Conservation (phyloP, 1,140 invertebrate genomes). For the Epicauta chinensis region DNA sequence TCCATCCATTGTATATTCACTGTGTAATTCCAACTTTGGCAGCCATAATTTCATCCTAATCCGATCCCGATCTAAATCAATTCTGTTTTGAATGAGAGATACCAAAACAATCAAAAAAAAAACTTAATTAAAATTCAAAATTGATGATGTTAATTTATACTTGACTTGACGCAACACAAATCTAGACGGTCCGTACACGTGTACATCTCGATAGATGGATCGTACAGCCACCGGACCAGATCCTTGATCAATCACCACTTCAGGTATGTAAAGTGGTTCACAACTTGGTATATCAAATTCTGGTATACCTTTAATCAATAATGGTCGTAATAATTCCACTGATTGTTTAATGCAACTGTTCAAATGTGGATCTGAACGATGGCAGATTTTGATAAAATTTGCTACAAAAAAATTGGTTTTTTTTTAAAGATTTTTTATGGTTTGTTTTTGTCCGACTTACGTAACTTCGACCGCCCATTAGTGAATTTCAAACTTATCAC, state of each 20-base stretch:
- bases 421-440: neutral
- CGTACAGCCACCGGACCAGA: constrained; percentile 53
- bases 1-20: constrained; percentile 52
- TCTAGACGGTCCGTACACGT: constrained; percentile 51
- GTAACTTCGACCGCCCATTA: constrained; percentile 3
- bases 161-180: constrained; percentile 52
- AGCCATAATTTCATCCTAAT: constrained; percentile 47
- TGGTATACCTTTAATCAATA: constrained; percentile 50
- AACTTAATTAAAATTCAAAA: neutral
- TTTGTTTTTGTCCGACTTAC: neutral
- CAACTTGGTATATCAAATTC: constrained; percentile 54
- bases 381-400: constrained; percentile 44
- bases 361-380: constrained; percentile 44
- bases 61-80: constrained; percentile 47
- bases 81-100: constrained; percentile 35
- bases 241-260: constrained; percentile 53
- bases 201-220: constrained; percentile 53
- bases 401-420: constrained; percentile 33
- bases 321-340: constrained; percentile 45
- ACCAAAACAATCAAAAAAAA: constrained; percentile 1
- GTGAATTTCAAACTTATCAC: neutral
- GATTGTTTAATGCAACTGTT: constrained; percentile 46
- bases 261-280: constrained; percentile 55
- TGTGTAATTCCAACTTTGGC: constrained; percentile 48
- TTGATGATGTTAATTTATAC: constrained; percentile 47